phyloP scores from a whole-genome alignment of 2,113 vertebrate species.

The Zosterops lateralis region DNA sequence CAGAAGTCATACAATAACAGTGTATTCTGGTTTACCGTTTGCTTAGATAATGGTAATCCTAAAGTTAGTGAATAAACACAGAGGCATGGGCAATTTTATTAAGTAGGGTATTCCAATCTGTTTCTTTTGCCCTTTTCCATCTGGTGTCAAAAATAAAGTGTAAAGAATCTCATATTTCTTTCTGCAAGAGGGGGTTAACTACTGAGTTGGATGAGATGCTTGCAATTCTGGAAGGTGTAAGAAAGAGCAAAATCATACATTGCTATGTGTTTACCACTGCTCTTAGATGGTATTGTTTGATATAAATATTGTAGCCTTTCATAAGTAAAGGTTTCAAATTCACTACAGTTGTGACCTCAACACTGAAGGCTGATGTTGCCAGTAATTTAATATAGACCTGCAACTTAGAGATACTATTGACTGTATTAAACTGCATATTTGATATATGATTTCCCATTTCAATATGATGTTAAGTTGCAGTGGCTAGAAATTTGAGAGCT shows the following conservation, averaged over 20 bases:
- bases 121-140: not conserved
- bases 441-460: not conserved
- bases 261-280: not conserved
- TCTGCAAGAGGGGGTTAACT: not conserved
- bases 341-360: not conserved
- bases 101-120: not conserved
- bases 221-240: not conserved
- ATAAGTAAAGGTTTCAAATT: not conserved
- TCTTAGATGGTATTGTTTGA: not conserved
- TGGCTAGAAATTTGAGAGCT: not conserved
- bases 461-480: not conserved
- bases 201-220: not conserved
- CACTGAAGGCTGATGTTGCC: not conserved
- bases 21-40: not conserved
- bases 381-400: not conserved
- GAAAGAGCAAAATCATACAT: not conserved
- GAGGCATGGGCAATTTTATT: not conserved
- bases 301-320: not conserved
- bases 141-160: not conserved
- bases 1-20: not conserved
- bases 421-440: not conserved
- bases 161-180: not conserved
- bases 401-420: not conserved
- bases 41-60: not conserved
- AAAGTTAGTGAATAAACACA: not conserved